Evolutionary conservation across 2,888 invertebrate genomes (phyloP), one percentile per base, ranked within the genome.

Genomic region (Melanchra persicariae): DNA sequence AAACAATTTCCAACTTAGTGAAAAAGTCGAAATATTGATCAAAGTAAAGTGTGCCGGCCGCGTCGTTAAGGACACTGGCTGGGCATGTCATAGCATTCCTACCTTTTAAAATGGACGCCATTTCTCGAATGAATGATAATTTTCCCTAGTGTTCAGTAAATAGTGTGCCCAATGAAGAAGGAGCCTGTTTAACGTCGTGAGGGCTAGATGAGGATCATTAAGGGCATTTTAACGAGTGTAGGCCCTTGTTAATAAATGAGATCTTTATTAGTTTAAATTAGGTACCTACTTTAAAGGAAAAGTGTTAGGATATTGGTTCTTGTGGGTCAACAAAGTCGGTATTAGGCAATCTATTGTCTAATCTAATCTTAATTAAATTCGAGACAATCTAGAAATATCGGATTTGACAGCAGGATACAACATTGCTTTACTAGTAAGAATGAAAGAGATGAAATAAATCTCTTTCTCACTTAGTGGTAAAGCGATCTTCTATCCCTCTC

Each of bases 101-200:
- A 69, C 59, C 55, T 63, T 70, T 65, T 69, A 77, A 80, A 87
- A 85, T 84, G 78, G 78, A 79, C 47, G 73, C 74, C 79, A 79
- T 83, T 85, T 87, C 81, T 79, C 76, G 79, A 87, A 87, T 83
- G 81, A 78, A 82, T 76, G 74, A 79, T 85, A 84, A 85, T 87
- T 84, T 82, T 74, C 67, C 70, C 52, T 72, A 70, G 51, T 70
- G 76, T 45, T 69, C 47, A 26, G 64, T 70, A 81, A 70, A 77
- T 73, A 68, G 43, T 67, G 43, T 26, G 63, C 57, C 40, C 45
- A 55, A 55, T 37, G 24, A 63, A 40, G 45, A 30, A n/a, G 65
- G 30, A 61, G 49, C 19, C 15, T 57, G 59, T 47, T 62, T 47
- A 61, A 62, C 12, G 43, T 30, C 30, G 12, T 61, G 24, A 43